Conservation (phyloP, 2,888 invertebrate genomes). For the Spodoptera littoralis region DNA sequence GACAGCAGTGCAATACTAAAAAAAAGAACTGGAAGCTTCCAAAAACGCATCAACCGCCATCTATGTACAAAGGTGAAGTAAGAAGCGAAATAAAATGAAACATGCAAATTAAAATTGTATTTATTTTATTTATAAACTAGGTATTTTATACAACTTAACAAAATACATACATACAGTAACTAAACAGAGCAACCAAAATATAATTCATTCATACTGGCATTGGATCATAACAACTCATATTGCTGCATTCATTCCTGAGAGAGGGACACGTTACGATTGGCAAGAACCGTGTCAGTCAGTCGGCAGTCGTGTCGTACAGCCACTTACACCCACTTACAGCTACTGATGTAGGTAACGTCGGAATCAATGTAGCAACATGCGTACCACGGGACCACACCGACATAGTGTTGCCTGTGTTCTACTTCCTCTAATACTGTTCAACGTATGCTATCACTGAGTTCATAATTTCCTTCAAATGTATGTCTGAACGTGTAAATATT, state of each 20-base stretch:
- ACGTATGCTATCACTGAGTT: slow-evolving; percentile 64
- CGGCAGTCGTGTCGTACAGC: slow-evolving; percentile 26
- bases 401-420: slow-evolving; percentile 44
- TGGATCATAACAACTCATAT: slow-evolving; percentile 47
- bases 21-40: not conserved
- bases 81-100: slow-evolving; percentile 78
- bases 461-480: slow-evolving; percentile 60
- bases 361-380: slow-evolving; percentile 62
- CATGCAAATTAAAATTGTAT: slow-evolving; percentile 82
- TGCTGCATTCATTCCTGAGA: slow-evolving; percentile 58
- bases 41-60: slow-evolving; percentile 29
- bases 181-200: slow-evolving; percentile 86
- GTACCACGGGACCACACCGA: slow-evolving; percentile 12
- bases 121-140: slow-evolving; percentile 87
- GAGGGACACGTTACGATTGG: slow-evolving; percentile 46
- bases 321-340: too few relatives aligned
- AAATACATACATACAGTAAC: slow-evolving; percentile 88
- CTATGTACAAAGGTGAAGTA: slow-evolving; percentile 56
- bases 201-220: slow-evolving; percentile 77
- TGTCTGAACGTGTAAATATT: slow-evolving; percentile 67
- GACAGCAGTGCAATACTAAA: not conserved
- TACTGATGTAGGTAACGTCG: slow-evolving; percentile 13
- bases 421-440: slow-evolving; percentile 78
- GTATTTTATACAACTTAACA: slow-evolving; percentile 89
- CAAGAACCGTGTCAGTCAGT: slow-evolving; percentile 66